These are phyloP conservation scores for Xiphophorus hellerii DNA, from an alignment of 2,113 vertebrate species.

Conservation along the genomic window DNA sequence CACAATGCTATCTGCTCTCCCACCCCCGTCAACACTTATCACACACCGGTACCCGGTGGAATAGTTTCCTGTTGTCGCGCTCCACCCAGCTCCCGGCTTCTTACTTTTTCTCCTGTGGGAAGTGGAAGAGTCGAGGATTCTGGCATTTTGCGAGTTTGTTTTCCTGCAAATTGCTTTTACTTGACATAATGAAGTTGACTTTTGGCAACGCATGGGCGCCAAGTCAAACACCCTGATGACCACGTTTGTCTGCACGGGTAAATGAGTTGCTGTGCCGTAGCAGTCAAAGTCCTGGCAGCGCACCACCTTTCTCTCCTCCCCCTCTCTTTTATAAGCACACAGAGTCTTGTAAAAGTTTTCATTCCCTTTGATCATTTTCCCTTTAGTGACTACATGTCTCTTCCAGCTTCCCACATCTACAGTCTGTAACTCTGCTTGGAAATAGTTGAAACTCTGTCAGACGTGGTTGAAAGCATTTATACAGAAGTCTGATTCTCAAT, in stretches of 20 bases:
- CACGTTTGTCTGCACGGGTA: too few species aligned
- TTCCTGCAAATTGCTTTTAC: not conserved
- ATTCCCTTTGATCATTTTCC: too few species aligned
- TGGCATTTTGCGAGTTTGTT: not conserved
- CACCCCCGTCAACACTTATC: not conserved
- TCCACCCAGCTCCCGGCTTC: not conserved
- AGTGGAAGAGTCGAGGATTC: not conserved
- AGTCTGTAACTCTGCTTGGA: not conserved
- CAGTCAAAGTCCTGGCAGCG: too few species aligned
- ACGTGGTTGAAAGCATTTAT: not conserved
- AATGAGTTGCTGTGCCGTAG: too few species aligned
- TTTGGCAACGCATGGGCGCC: too few species aligned
- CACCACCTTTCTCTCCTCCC: too few species aligned
- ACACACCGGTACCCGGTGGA: not conserved
- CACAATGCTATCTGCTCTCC: not conserved
- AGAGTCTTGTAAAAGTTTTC: too few species aligned
- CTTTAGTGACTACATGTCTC: too few species aligned
- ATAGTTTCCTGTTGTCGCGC: too few species aligned
- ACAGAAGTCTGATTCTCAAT: not conserved
- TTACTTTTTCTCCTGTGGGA: not conserved
- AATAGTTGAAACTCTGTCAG: not conserved
- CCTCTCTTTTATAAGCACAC: too few species aligned
- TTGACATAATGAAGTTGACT: not conserved
- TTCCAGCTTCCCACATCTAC: too few species aligned
- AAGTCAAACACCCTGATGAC: too few species aligned